Conservation (phyloP, 2,888 invertebrate species). For the Deilephila elpenor region DNA sequence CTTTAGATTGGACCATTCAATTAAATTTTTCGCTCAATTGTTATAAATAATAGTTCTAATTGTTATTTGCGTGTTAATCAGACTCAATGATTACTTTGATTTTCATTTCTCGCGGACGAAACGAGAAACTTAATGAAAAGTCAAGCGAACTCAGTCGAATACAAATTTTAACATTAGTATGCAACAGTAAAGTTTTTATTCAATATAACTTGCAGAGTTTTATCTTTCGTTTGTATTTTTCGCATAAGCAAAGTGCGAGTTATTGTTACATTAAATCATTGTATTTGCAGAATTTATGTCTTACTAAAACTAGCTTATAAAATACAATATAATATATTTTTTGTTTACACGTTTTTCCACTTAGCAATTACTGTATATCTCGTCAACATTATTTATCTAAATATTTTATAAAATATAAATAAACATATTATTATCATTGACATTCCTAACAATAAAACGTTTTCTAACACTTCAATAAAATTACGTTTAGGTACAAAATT, state of each 20-base stretch:
- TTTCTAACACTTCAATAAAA: conserved; percentile 12
- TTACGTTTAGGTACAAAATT: conserved; percentile 19
- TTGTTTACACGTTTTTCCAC: no score
- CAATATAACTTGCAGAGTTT: conserved; percentile 80
- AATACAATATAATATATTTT: not conserved
- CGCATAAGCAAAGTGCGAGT: conserved; percentile 68
- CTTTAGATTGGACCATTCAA: not conserved
- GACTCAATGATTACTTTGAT: conserved; percentile 80
- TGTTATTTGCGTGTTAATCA: conserved; percentile 68
- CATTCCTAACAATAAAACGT: not conserved
- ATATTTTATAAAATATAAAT: not conserved
- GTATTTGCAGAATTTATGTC: conserved; percentile 31
- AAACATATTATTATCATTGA: not conserved
- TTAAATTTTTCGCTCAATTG: conserved; percentile 4
- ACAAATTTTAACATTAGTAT: conserved; percentile 82
- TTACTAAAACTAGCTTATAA: not conserved
- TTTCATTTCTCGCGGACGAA: conserved; percentile 72
- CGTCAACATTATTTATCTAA: not conserved
- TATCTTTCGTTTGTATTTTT: conserved; percentile 76
- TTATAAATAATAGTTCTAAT: conserved; percentile 12
- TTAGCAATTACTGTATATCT: not conserved
- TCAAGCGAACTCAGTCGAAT: conserved; percentile 81
- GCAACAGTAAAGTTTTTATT: conserved; percentile 83
- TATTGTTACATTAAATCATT: conserved; percentile 61
- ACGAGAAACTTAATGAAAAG: conserved; percentile 81